Evolutionary conservation across 2,113 vertebrate genomes (phyloP), one percentile per base, ranked within the genome.

Genomic region (Camarhynchus parvulus): DNA sequence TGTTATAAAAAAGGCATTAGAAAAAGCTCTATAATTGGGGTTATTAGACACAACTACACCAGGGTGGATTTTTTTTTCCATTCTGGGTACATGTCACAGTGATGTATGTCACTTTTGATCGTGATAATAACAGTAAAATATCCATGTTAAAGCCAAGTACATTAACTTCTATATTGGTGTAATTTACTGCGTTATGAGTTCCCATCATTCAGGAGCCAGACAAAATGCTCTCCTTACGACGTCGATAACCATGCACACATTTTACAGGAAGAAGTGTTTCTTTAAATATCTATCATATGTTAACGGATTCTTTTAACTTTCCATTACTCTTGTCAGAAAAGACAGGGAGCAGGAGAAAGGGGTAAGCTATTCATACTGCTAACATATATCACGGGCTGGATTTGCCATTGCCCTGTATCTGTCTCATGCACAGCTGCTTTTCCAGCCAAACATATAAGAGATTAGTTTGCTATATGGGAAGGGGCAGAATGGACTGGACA

Each of bases 81-180:
- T 89, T 95, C 76, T 72, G 55, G 84, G 90, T 89, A 56, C 90
- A 75, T 74, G 66, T 68, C 74, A 70, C 81, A 46, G 42, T 94
- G 88, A 97, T 84, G 76, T 87, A 93, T 97, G 86, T 87, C 95
- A 95, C 59, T 94, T 97, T 95, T 13, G 4, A 89, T 89, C 47
- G 31, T 42, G 91, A 93, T 92, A 95, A 94, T 95, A 95, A 93
- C 86, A 94, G 86, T 95, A 86, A 96, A 96, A 95, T 80, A 83
- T 67, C 88, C 5, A 0, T 83, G 76, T 95, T 96, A 96, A 91
- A 96, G 83, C 58, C 47, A 55, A 94, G 85, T 93, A 93, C 91
- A 89, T 95, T 97, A 96, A 95, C 90, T 96, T 97, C 95, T 85
- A 84, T 73, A 94, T 69, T 87, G 88, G 86, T 63, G 50, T 90